Conservation (phyloP, 2,797 vertebrate species). For the Pantherophis alleghaniensis region DNA sequence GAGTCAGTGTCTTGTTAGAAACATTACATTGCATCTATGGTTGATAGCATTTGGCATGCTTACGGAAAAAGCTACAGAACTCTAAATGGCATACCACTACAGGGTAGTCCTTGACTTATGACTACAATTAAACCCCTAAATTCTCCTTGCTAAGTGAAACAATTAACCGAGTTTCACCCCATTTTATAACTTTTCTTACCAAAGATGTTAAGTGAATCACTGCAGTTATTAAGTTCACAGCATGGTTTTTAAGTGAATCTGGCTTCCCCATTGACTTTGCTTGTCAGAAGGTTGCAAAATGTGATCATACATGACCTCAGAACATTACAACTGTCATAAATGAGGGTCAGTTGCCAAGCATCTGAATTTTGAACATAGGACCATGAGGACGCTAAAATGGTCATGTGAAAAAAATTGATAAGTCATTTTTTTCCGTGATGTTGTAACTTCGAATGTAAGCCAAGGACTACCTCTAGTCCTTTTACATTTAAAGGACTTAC, state of each 20-base stretch:
- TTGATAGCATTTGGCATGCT: neutral
- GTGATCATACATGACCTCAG: neutral
- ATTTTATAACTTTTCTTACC: neutral
- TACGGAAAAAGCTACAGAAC: neutral
- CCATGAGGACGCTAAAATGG: neutral
- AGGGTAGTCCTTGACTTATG: neutral
- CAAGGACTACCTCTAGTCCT: neutral
- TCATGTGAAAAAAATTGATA: too few species aligned
- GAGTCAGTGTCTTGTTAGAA: neutral
- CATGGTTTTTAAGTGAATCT: neutral
- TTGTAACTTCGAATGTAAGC: neutral
- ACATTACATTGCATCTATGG: neutral
- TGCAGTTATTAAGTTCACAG: neutral
- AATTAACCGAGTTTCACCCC: too few species aligned
- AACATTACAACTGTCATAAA: neutral
- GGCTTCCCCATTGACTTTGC: neutral
- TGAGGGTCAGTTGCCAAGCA: neutral
- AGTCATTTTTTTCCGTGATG: too few species aligned
- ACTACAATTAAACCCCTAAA: neutral
- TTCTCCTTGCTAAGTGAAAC: neutral
- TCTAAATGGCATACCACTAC: neutral
- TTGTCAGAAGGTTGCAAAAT: neutral
- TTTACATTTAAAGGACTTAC: too few species aligned
- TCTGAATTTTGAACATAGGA: neutral
- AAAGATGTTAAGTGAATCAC: neutral